These are phyloP conservation scores for Meliscaeva auricollis DNA, from an alignment of 2,888 invertebrate species.

Conservation along the genomic window DNA sequence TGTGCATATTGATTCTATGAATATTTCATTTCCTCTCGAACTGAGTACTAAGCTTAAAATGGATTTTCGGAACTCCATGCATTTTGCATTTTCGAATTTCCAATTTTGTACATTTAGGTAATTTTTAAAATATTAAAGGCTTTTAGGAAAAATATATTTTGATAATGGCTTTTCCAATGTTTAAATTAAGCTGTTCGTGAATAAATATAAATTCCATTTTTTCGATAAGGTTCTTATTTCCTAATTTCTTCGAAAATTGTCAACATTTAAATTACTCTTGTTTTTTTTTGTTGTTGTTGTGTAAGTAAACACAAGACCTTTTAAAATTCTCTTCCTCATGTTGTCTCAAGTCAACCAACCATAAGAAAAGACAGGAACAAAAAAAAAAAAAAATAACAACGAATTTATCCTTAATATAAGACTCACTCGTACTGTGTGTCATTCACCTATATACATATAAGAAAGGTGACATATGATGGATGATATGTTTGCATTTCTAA, in stretches of 20 bases:
- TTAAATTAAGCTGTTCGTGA: too few relatives aligned
- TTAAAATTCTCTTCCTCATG: conserved; percentile 14
- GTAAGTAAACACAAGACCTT: conserved; percentile 1
- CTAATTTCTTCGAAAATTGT: neutral
- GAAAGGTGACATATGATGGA: conserved; percentile 70
- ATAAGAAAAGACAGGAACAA: neutral
- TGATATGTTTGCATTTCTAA: conserved; percentile 73
- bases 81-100: too few relatives aligned
- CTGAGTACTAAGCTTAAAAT: too few relatives aligned
- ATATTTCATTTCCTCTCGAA: too few relatives aligned
- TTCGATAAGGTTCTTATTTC: too few relatives aligned
- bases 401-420: conserved; percentile 14
- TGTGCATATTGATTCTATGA: too few relatives aligned
- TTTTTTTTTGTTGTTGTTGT: neutral
- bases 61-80: too few relatives aligned
- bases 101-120: too few relatives aligned
- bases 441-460: conserved; percentile 34
- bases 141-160: too few relatives aligned
- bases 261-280: neutral
- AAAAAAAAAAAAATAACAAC: neutral
- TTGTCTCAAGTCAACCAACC: conserved; percentile 31
- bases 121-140: too few relatives aligned
- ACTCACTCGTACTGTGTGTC: conserved; percentile 13
- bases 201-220: too few relatives aligned
- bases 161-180: too few relatives aligned